phyloP scores from a whole-genome alignment of 2,797 vertebrate genomes.

The Scarus forsteni region DNA sequence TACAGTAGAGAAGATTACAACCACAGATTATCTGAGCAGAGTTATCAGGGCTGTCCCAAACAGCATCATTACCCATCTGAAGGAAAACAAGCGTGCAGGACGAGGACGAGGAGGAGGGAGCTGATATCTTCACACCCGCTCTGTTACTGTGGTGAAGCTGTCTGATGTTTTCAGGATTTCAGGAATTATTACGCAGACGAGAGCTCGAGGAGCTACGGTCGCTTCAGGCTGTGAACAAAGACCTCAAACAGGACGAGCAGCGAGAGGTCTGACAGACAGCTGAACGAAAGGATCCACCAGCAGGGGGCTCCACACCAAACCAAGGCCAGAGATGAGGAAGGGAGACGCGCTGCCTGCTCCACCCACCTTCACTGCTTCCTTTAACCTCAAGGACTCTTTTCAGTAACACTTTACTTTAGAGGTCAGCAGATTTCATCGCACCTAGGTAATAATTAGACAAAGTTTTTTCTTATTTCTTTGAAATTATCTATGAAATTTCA shows the following conservation, averaged over 20 bases:
- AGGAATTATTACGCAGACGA: slow-evolving; percentile 44
- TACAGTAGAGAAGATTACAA: slow-evolving; percentile 67
- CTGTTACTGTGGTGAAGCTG: slow-evolving; percentile 25
- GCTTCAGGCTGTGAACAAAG: slow-evolving; percentile 10
- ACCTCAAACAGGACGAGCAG: not conserved
- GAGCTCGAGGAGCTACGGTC: not conserved
- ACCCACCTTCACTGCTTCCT: no score
- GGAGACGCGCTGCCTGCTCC: not conserved
- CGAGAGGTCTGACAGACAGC: no score
- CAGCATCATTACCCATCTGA: slow-evolving; percentile 51
- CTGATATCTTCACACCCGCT: slow-evolving; percentile 26
- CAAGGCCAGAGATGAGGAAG: not conserved
- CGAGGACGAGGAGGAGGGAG: slow-evolving; percentile 12
- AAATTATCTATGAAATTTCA: no score
- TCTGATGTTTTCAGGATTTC: slow-evolving; percentile 44
- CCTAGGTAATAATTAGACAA: no score
- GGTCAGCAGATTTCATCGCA: no score
- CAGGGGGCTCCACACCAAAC: not conserved
- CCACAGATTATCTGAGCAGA: slow-evolving; percentile 62
- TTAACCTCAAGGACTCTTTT: no score
- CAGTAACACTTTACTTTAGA: no score
- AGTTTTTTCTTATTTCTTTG: no score
- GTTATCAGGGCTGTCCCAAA: slow-evolving; percentile 49
- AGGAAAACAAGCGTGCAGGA: slow-evolving; percentile 14
- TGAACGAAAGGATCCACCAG: not conserved